Evolutionary conservation across 2,888 invertebrate genomes (phyloP).

Genomic region (Melanotus villosus): DNA sequence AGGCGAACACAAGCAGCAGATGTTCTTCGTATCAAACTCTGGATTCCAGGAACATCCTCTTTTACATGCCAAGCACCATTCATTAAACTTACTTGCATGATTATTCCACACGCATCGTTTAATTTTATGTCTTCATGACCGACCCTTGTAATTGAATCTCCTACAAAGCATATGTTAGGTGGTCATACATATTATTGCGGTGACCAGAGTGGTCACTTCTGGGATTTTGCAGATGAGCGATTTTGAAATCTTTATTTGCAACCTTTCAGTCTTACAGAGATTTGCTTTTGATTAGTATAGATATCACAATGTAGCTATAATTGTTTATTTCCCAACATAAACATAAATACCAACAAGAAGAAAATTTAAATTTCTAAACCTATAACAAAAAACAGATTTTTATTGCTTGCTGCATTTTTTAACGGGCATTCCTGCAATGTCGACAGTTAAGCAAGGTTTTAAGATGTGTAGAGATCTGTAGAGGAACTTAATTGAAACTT

Average conservation of each 20-base stretch:
- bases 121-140: constrained; percentile 55
- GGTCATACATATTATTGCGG: constrained; percentile 24
- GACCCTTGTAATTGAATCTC: constrained; percentile 40
- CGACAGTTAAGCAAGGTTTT: too few species aligned
- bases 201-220: background rate
- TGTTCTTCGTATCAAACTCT: constrained; percentile 44
- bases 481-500: too few species aligned
- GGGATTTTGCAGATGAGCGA: background rate
- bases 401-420: too few species aligned
- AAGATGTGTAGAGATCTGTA: too few species aligned
- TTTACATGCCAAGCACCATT: constrained; percentile 47
- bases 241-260: background rate
- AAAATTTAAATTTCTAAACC: too few species aligned
- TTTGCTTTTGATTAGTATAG: too few species aligned
- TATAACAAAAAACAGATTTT: too few species aligned
- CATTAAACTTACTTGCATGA: constrained; percentile 53
- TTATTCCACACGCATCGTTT: constrained; percentile 50
- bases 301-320: too few species aligned
- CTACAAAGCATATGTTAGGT: constrained; percentile 32
- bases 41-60: constrained; percentile 46
- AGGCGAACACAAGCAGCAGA: constrained; percentile 44
- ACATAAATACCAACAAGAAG: too few species aligned
- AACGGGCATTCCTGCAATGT: too few species aligned
- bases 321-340: too few species aligned
- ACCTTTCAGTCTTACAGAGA: background rate